Conservation (phyloP, 2,113 vertebrate species). For the Coptodon rendalli region DNA sequence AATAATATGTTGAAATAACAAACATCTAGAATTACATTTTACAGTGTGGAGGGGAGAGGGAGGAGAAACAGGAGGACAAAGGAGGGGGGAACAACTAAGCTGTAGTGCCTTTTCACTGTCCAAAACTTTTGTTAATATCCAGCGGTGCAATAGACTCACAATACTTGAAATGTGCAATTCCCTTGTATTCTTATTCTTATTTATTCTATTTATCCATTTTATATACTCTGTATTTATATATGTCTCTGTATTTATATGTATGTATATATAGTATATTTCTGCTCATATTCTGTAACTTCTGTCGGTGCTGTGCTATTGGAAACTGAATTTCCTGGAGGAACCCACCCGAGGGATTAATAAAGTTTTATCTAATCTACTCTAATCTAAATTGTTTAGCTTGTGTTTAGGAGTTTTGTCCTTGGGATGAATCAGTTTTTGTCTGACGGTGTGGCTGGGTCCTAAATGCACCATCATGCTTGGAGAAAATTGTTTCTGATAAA, state of each 20-base stretch:
- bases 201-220: background rate
- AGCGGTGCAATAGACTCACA: background rate
- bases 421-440: background rate
- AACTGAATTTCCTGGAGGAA: fast-evolving
- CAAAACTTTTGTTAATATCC: background rate
- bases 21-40: too few relatives aligned
- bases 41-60: background rate
- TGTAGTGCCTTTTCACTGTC: background rate
- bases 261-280: background rate
- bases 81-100: background rate
- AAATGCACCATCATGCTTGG: background rate
- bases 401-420: background rate
- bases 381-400: background rate
- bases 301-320: background rate
- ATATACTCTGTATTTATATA: too few relatives aligned
- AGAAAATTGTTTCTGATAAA: background rate
- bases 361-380: background rate
- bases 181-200: background rate
- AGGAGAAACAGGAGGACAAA: background rate
- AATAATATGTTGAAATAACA: too few relatives aligned
- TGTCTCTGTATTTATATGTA: fast-evolving
- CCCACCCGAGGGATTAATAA: background rate
- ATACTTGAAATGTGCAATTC: fast-evolving
- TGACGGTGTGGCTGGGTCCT: background rate
- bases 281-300: background rate